A percentile compares a stretch with the other conserved stretches of the same genome.
Evolutionary conservation across 2,888 invertebrate genomes (phyloP).

Genomic region (Drosophila infuscata): DNA sequence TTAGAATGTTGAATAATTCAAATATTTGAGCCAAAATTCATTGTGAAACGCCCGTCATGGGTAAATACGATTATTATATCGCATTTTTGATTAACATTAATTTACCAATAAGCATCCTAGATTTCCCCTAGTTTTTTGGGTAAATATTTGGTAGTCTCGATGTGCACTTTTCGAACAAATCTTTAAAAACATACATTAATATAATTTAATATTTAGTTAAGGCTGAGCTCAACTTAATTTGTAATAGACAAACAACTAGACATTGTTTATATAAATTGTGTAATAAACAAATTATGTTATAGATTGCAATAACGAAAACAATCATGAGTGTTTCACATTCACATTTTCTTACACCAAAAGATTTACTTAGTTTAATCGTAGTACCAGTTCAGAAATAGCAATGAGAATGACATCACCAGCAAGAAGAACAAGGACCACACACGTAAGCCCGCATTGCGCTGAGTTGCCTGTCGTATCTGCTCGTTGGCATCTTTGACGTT

Average conservation of each 20-base stretch:
- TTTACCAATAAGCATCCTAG: background rate
- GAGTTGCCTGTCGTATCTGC: slow-evolving; percentile 98
- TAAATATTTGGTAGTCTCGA: slow-evolving; percentile 19
- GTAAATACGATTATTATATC: slow-evolving; percentile 1
- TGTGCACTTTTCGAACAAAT: slow-evolving; percentile 12
- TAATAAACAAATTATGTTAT: slow-evolving; percentile 63
- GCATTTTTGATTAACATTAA: slow-evolving; percentile 23
- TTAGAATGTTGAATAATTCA: slow-evolving; percentile 1
- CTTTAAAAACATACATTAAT: background rate
- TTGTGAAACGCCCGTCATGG: slow-evolving; percentile 12
- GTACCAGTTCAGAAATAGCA: slow-evolving; percentile 99
- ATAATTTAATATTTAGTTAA: slow-evolving; percentile 17
- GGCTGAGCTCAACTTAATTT: slow-evolving; percentile 32
- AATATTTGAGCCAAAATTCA: slow-evolving; percentile 12
- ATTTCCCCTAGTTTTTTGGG: slow-evolving; percentile 1
- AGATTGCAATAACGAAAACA: slow-evolving; percentile 55
- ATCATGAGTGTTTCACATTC: slow-evolving; percentile 31
- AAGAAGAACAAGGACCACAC: slow-evolving; percentile 98
- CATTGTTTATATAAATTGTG: slow-evolving; percentile 26
- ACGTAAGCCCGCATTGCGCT: slow-evolving; percentile 97
- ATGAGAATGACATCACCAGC: slow-evolving; percentile 97
- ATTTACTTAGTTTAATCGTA: slow-evolving; percentile 88
- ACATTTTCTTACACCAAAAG: slow-evolving; percentile 31
- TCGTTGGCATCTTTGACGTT: slow-evolving; percentile 98
- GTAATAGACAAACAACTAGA: background rate